These are phyloP conservation scores for Cancer borealis DNA, from an alignment of 2,888 invertebrate species.

Conservation along the genomic window DNA sequence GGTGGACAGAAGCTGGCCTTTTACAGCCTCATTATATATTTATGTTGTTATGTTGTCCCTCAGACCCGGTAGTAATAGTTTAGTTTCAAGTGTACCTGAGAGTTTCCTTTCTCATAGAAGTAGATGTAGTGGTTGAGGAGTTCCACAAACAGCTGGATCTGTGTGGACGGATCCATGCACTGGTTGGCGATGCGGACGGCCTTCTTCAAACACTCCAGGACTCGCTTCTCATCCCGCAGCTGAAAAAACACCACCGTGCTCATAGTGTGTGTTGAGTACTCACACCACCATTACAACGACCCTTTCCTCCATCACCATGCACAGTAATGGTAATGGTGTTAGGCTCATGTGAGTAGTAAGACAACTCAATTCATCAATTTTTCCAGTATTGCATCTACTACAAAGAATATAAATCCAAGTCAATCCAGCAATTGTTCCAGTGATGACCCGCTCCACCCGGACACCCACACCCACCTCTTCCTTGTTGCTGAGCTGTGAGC, in stretches of 20 bases:
- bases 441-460: neutral
- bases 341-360: too few relatives aligned
- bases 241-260: slow-evolving; percentile 80
- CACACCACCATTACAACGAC: neutral
- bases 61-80: neutral
- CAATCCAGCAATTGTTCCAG: neutral
- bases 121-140: slow-evolving; percentile 95
- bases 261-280: neutral
- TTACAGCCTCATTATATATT: too few relatives aligned
- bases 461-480: slow-evolving; percentile 59
- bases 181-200: slow-evolving; percentile 96
- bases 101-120: slow-evolving; percentile 93
- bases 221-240: slow-evolving; percentile 93
- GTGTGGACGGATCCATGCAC: slow-evolving; percentile 97
- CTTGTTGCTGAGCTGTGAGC: slow-evolving; percentile 80
- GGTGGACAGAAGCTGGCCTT: too few relatives aligned
- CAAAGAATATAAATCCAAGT: neutral
- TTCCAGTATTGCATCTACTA: too few relatives aligned
- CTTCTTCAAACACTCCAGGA: slow-evolving; percentile 96
- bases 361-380: too few relatives aligned
- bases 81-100: slow-evolving; percentile 81
- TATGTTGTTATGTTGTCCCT: too few relatives aligned
- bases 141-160: slow-evolving; percentile 97
- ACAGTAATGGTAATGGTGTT: neutral
- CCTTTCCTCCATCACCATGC: neutral